Evolutionary conservation across 2,888 invertebrate species (phyloP).

Genomic region (Phania funesta): DNA sequence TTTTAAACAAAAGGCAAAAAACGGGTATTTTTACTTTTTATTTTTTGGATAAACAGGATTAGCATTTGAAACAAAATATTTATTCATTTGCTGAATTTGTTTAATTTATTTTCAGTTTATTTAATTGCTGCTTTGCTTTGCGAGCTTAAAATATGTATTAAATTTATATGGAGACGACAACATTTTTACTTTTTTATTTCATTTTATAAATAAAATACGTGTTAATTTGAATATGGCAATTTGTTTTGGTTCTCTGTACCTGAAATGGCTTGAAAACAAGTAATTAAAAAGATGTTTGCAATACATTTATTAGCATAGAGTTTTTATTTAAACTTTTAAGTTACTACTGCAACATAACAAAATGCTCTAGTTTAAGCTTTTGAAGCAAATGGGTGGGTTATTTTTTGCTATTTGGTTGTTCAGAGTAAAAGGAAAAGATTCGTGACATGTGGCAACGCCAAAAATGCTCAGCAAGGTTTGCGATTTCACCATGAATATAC

Average conservation of each 20-base stretch:
- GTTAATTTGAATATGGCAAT: constrained; percentile 35
- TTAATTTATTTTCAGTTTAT: background rate
- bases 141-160: background rate
- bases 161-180: background rate
- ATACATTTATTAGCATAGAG: background rate
- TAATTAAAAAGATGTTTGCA: background rate
- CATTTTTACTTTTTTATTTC: background rate
- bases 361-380: background rate
- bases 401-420: no score
- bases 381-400: background rate
- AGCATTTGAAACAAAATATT: background rate
- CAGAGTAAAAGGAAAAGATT: no score
- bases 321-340: background rate
- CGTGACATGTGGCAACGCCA: no score
- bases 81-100: background rate
- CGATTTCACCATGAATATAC: no score
- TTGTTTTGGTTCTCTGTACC: background rate
- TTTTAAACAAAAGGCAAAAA: background rate
- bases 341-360: background rate
- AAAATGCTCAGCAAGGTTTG: no score
- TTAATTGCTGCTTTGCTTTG: background rate
- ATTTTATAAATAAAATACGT: constrained; percentile 29
- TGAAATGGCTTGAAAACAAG: background rate
- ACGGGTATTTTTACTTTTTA: background rate
- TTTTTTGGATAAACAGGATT: background rate